Evolutionary conservation across 2,888 invertebrate species (phyloP).

Genomic region (Mylabris sibirica): DNA sequence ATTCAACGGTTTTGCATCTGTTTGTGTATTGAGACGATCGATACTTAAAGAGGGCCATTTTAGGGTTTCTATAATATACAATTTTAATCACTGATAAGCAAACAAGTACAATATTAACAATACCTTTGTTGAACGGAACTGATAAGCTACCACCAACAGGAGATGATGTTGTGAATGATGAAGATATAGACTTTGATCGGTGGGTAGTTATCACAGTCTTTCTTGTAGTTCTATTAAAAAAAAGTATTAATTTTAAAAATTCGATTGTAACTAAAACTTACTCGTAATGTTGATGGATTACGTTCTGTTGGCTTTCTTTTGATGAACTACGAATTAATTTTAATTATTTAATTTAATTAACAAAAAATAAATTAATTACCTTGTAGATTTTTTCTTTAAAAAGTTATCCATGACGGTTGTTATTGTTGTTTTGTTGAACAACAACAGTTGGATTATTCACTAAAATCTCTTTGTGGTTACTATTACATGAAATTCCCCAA

Average conservation of each 20-base stretch:
- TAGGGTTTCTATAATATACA: background rate
- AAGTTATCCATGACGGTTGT: background rate
- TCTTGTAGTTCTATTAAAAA: background rate
- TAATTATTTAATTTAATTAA: background rate
- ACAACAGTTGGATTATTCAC: background rate
- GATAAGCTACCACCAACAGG: background rate
- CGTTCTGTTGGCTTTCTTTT: background rate
- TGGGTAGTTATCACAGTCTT: background rate
- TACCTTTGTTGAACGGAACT: background rate
- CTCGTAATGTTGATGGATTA: background rate
- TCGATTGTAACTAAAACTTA: background rate
- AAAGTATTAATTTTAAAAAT: background rate
- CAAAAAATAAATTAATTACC: background rate
- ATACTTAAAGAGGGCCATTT: background rate
- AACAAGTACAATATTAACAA: slow-evolving; percentile 5
- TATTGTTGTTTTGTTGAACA: no score
- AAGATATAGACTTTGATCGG: background rate
- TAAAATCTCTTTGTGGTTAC: background rate
- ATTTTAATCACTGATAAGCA: slow-evolving; percentile 1
- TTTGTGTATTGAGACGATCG: background rate
- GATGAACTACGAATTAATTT: background rate
- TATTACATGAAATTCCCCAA: background rate
- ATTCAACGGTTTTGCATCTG: slow-evolving; percentile 4
- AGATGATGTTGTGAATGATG: background rate
- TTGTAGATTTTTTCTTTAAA: background rate